These are phyloP conservation scores for Microplitis demolitor DNA, from an alignment of 1,140 invertebrate species.

Conservation along the genomic window DNA sequence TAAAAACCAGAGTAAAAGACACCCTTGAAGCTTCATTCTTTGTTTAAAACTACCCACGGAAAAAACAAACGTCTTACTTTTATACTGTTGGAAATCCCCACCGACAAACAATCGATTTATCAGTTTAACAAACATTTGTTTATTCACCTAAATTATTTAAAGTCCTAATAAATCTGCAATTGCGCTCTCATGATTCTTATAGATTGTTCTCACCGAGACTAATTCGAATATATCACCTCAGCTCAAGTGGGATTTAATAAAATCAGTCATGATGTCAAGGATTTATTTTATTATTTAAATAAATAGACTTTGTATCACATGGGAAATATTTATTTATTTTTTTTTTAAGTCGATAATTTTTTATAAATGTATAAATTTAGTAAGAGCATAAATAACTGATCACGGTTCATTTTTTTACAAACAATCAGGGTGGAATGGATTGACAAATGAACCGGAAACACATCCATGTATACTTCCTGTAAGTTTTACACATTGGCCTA, in stretches of 20 bases:
- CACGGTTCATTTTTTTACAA: slow-evolving; percentile 35
- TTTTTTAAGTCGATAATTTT: neutral
- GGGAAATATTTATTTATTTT: no score
- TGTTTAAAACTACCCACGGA: neutral
- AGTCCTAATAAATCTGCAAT: neutral
- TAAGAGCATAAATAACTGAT: neutral
- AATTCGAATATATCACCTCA: neutral
- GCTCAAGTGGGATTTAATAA: neutral
- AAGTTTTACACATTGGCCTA: slow-evolving; percentile 50
- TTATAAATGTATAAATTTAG: neutral
- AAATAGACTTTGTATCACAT: neutral
- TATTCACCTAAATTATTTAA: no score
- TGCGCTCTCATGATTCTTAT: neutral
- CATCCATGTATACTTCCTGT: slow-evolving; percentile 47
- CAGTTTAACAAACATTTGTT: no score
- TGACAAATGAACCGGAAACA: slow-evolving; percentile 53
- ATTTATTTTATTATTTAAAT: no score
- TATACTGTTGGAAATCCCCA: neutral
- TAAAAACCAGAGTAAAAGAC: neutral
- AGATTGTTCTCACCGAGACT: neutral
- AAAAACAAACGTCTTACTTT: neutral
- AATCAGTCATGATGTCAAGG: neutral
- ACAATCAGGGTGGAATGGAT: slow-evolving; percentile 54
- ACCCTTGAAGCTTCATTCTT: neutral
- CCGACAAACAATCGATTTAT: neutral